Evolutionary conservation across 2,888 invertebrate species (phyloP), one percentile per base, ranked within the genome.

Genomic region (Trichogramma evanescens): DNA sequence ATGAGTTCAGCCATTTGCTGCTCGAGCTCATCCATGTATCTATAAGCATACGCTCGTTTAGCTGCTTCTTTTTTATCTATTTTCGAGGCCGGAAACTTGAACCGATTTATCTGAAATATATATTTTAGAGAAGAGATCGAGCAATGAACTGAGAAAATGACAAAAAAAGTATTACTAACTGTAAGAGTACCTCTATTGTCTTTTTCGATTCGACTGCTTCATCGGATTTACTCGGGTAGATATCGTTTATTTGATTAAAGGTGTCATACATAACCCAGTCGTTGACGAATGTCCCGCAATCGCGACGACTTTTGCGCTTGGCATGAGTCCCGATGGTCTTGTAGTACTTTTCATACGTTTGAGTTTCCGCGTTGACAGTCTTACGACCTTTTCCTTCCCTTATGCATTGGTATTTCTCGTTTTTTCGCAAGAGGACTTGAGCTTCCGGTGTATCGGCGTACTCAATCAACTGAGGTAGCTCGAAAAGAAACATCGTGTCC

Each of bases 251-350:
- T 26, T 26, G 26, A 26, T 26, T 26, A 26, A 85, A 88, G 0
- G 86, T 87, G 70, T 91, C 91, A 68, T 85, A 84, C 85, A 91
- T 89, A 67, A 90, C 88, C 84, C 89, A 91, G 70, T 86, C 81
- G 0, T 89, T 89, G 0, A 89, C 89, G 71, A 86, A 88, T 0
- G 85, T 82, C 2, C 80, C 80, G 4, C 81, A 81, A 69, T 87
- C 84, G 56, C 77, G 80, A 59, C 82, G 83, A 58, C 79, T 77
- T 1, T 82, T 81, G 39, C 81, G 78, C 1, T 80, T 80, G 0
- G 86, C 82, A 42, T 85, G 81, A 0, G 88, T 87, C 60, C 84
- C 82, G 9, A 88, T 80, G 0, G 85, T 82, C 74, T 90, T 91
- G 8, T 80, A 80, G 5, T 88, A 78, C 41, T 80, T 75, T 50